Percentiles rank a stretch among this genome's conserved stretches.
These are phyloP conservation scores for Ips nitidus DNA, from an alignment of 1,140 invertebrate genomes.

Conservation along the genomic window DNA sequence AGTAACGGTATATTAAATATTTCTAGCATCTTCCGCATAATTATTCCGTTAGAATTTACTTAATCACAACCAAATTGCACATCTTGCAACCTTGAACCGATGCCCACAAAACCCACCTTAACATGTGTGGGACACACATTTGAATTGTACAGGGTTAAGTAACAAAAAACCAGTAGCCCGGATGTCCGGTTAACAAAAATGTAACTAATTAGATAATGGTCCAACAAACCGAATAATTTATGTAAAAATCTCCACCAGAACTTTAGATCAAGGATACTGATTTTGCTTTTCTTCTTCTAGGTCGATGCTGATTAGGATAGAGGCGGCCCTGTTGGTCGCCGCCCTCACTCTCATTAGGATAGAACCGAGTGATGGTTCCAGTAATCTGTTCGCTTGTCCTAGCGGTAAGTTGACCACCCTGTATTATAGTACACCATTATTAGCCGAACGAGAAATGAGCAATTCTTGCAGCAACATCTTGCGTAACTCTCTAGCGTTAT, in stretches of 20 bases:
- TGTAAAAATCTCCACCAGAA: too few relatives aligned
- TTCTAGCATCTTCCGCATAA: neutral
- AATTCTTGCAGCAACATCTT: conserved; percentile 17
- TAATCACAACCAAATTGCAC: neutral
- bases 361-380: conserved; percentile 19
- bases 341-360: conserved; percentile 28
- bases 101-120: neutral
- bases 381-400: conserved; percentile 43
- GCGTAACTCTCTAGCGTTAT: conserved; percentile 18
- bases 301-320: conserved; percentile 44
- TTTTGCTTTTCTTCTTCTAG: conserved; percentile 37
- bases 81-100: conserved; percentile 1
- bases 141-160: neutral
- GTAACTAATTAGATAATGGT: too few relatives aligned
- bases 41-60: conserved; percentile 1
- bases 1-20: too few relatives aligned
- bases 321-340: conserved; percentile 44
- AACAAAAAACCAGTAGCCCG: neutral
- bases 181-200: too few relatives aligned
- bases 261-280: too few relatives aligned
- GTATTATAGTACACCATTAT: neutral
- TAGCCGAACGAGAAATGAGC: neutral
- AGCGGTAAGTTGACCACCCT: conserved; percentile 40
- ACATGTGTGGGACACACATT: neutral
- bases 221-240: too few relatives aligned